Conservation (phyloP, 2,888 invertebrate genomes). For the Malthinus seriepunctatus region DNA sequence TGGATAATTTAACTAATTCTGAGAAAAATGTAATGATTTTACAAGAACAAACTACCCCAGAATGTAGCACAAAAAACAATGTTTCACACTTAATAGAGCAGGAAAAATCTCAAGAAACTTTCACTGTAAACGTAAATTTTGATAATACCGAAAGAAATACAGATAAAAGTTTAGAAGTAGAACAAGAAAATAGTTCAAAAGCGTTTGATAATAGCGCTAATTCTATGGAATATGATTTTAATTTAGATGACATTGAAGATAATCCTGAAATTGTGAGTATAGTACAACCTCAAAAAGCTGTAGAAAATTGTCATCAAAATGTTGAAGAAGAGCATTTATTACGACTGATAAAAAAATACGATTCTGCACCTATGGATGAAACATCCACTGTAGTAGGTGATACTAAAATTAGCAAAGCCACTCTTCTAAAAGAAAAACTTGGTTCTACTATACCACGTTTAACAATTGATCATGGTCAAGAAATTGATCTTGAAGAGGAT, state of each 20-base stretch:
- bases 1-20: background rate
- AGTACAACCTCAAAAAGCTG: background rate
- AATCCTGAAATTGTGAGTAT: slow-evolving; percentile 7
- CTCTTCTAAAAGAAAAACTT: slow-evolving; percentile 40
- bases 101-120: background rate
- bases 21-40: background rate
- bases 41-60: background rate
- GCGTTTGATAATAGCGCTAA: slow-evolving; percentile 15
- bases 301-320: background rate
- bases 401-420: slow-evolving; percentile 4
- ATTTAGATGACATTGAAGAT: slow-evolving; percentile 37
- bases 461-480: slow-evolving; percentile 58
- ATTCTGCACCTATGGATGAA: background rate
- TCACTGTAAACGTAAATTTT: background rate
- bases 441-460: slow-evolving; percentile 56
- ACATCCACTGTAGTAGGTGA: background rate
- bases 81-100: background rate
- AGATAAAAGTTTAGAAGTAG: slow-evolving; percentile 17
- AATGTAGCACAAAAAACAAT: background rate
- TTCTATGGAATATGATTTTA: slow-evolving; percentile 38
- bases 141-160: background rate
- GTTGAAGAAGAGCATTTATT: slow-evolving; percentile 3
- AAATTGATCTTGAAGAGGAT: slow-evolving; percentile 66
- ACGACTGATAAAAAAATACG: slow-evolving; percentile 9
- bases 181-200: slow-evolving; percentile 17